Evolutionary conservation across 2,797 vertebrate species (phyloP).

Genomic region (Scolopax rusticola): DNA sequence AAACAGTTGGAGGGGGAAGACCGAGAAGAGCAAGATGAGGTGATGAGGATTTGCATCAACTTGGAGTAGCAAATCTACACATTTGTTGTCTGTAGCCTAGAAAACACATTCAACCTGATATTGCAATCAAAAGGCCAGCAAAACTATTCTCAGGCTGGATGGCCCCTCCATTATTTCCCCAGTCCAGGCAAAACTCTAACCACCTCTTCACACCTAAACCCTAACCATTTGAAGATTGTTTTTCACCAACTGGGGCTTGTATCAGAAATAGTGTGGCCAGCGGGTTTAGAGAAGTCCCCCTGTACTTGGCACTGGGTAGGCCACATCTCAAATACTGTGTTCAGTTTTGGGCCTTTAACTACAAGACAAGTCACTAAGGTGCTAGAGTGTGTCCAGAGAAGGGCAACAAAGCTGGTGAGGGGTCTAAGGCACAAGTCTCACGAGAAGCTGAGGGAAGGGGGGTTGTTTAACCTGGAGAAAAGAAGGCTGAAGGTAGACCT

Average conservation of each 20-base stretch:
- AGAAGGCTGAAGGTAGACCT: neutral
- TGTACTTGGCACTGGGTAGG: neutral
- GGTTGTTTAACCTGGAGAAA: neutral
- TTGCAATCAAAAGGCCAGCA: neutral
- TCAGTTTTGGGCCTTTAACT: neutral
- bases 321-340: neutral
- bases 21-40: neutral
- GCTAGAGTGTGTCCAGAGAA: neutral
- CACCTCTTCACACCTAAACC: neutral
- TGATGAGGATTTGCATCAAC: conserved; percentile 16
- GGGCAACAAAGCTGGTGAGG: neutral
- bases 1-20: conserved; percentile 39
- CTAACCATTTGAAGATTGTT: neutral
- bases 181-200: neutral
- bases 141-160: neutral
- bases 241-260: neutral
- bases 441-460: neutral
- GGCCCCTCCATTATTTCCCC: neutral
- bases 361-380: neutral
- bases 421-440: neutral
- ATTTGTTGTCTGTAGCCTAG: neutral
- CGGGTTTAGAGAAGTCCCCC: neutral
- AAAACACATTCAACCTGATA: neutral
- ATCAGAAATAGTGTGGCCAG: neutral
- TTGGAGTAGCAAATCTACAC: neutral